A percentile compares a stretch with the other conserved stretches of the same genome.
Evolutionary conservation across 2,888 invertebrate genomes (phyloP).

Genomic region (Mythimna pallens): DNA sequence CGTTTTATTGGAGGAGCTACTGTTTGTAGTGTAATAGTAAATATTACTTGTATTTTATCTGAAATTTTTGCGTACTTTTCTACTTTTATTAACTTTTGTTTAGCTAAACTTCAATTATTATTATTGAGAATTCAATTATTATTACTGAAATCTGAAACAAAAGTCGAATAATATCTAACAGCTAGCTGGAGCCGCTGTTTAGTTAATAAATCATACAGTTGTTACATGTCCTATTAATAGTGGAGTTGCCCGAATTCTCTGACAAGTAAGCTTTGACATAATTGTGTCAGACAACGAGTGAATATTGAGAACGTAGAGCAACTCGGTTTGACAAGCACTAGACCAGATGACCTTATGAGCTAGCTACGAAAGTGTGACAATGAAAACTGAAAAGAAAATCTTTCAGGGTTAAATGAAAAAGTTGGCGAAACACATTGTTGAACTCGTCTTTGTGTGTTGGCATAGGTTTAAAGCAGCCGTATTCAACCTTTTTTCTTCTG

Average conservation of each 20-base stretch:
- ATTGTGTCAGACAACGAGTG: conserved; percentile 54
- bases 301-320: conserved; percentile 37
- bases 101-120: conserved; percentile 1
- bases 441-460: neutral
- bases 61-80: neutral
- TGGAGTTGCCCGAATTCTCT: conserved; percentile 44
- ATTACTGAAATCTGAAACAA: neutral
- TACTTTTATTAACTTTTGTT: conserved; percentile 18
- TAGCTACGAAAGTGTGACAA: neutral
- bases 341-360: conserved; percentile 18
- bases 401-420: neutral
- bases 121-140: neutral
- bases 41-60: conserved; percentile 2
- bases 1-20: conserved; percentile 29
- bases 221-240: conserved; percentile 57
- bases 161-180: conserved; percentile 9
- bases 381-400: conserved; percentile 4
- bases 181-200: conserved; percentile 25
- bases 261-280: conserved; percentile 62
- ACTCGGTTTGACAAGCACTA: conserved; percentile 43
- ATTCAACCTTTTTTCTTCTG: no score
- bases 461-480: neutral
- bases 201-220: conserved; percentile 51
- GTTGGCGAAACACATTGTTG: neutral
- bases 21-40: conserved; percentile 12